Base-by-base conservation (phyloP, 1,140 invertebrate species). In the Chironomus tepperi region DNA sequence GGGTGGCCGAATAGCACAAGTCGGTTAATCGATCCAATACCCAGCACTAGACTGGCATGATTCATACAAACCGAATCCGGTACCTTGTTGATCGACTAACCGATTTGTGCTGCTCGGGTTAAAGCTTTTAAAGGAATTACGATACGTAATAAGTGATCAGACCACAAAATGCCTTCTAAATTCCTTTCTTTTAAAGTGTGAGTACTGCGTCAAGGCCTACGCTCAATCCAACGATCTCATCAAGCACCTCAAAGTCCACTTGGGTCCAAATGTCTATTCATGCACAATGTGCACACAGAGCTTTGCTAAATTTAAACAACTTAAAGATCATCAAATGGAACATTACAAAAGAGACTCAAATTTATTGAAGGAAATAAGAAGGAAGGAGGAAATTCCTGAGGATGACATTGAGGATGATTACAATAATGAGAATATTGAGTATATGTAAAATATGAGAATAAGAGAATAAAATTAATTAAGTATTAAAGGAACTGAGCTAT, bases 191-290 rank as follows among this genome's bases (percentile, higher is more conserved):
- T 18, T 19, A 67, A 2, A 70, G 65, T 70, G 65, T 16, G 18
- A 70, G 8, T 75, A 75, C 18, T 75, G 57, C n/a, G 3, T 15
- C n/a, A 24, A 19, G 16, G 64, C 19, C 42, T 75, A 43, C 12
- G 15, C 21, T 15, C 34, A 75, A n/a, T 67, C 42, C 9, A 67
- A 43, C 8, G n/a, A 43, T 73, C 15, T 73, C 21, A 42, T 43
- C 8, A 72, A 75, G 70, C 47, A 75, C 73, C n/a, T 75, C 15
- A 67, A 47, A 57, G 18, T 47, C 15, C 42, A 47, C 16, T 43
- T 77, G 18, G 85, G 86, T 67, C 82, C 83, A 65, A 84, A 81
- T 75, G 84, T 85, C 0, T 87, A 86, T 74, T 86, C 85, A 78
- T 81, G 65, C 5, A 19, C 5, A 10, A 70, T 70, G 16, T 70